Evolutionary conservation across 2,797 vertebrate genomes (phyloP).

Genomic region (Chelonia mydas): DNA sequence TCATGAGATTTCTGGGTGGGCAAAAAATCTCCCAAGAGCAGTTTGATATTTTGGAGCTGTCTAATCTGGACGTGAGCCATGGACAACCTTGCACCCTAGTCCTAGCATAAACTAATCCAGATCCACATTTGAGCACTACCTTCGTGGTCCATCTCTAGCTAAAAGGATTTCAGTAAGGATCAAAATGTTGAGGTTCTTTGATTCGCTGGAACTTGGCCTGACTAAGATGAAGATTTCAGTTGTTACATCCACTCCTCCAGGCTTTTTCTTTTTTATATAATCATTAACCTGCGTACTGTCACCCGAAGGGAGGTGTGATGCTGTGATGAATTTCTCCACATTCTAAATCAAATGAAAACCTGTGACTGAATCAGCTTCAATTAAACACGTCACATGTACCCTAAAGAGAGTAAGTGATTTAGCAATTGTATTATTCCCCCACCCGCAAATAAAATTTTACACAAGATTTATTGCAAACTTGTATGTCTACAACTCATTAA

Average conservation of each 20-base stretch:
- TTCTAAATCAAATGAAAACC: slow-evolving; percentile 4
- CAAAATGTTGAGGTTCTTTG: not conserved
- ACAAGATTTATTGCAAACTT: not conserved
- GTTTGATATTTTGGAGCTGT: not conserved
- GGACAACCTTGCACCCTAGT: not conserved
- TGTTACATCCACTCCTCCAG: not conserved
- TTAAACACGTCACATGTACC: not conserved
- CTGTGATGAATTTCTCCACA: slow-evolving; percentile 6
- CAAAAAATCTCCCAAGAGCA: not conserved
- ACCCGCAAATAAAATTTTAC: not conserved
- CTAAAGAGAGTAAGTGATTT: not conserved
- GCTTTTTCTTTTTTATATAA: not conserved
- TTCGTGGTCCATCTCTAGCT: not conserved
- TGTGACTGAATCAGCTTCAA: slow-evolving; percentile 11
- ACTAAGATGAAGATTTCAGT: not conserved
- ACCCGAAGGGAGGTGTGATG: not conserved
- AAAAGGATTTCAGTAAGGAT: not conserved
- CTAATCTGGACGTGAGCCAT: not conserved
- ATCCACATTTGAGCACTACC: not conserved
- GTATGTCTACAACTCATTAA: not conserved
- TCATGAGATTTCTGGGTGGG: not conserved
- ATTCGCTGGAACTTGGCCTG: not conserved
- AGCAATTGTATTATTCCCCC: not conserved
- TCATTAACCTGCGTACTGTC: not conserved
- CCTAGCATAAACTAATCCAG: not conserved